Evolutionary conservation across 2,888 invertebrate genomes (phyloP).

Genomic region (Empis livida): DNA sequence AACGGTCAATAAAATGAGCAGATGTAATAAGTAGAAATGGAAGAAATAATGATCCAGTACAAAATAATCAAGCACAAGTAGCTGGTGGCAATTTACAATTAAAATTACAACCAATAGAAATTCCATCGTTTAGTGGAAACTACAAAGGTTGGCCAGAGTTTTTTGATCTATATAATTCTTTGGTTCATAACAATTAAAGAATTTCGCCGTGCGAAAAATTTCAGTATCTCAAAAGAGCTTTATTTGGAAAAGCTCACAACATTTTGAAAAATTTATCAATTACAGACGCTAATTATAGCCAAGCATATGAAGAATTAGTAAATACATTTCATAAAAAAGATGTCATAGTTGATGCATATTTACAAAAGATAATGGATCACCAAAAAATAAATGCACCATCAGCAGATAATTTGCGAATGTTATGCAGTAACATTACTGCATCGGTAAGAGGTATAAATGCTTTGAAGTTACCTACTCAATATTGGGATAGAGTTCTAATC

Average conservation of each 20-base stretch:
- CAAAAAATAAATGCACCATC: not conserved
- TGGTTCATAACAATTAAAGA: not conserved
- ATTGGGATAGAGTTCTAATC: slow-evolving; percentile 1
- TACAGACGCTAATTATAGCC: slow-evolving; percentile 4
- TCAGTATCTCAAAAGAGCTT: not conserved
- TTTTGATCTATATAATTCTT: not conserved
- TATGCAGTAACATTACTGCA: not conserved
- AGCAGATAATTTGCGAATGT: not conserved
- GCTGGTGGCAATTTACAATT: not conserved
- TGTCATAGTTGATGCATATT: slow-evolving; percentile 4
- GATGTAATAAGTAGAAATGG: not conserved
- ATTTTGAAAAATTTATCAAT: slow-evolving; percentile 1
- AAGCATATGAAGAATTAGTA: slow-evolving; percentile 2
- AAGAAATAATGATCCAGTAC: not conserved
- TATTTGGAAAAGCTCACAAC: not conserved
- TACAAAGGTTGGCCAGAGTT: not conserved
- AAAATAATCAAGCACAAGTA: no score
- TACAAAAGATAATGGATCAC: slow-evolving; percentile 7
- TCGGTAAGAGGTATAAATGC: slow-evolving; percentile 1
- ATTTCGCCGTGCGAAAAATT: slow-evolving; percentile 1
- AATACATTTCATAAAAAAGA: slow-evolving; percentile 2
- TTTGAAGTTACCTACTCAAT: slow-evolving; percentile 4
- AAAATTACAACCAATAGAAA: not conserved
- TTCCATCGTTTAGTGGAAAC: not conserved
- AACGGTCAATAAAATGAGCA: not conserved